Base-by-base conservation (phyloP, 2,888 invertebrate genomes). In the Lasius fuliginosus region DNA sequence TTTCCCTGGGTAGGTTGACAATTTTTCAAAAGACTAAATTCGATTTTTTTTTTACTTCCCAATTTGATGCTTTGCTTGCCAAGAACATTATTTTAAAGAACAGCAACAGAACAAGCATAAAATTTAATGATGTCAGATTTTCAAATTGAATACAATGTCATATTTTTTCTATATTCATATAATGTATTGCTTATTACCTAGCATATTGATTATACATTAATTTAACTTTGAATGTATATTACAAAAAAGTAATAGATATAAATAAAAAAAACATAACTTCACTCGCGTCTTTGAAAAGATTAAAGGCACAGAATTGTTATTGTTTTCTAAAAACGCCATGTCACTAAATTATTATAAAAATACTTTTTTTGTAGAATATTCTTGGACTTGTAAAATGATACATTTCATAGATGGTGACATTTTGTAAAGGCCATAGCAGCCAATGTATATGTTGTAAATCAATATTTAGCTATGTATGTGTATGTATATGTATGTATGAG, bases 1-100 rank as follows among this genome's bases (percentile, higher is more conserved):
- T 36, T 82, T 79, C 71, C 64, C 49, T 74, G 73, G 0, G 53
- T 60, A 58, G 33, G 18, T 60, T 23, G 4, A 42, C 46, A 46
- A 33, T 60, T 46, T 33, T 65, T 6, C 4, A 36, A 58, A 1
- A 49, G 6, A 3, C 42, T 75, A 27, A 40, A 36, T 23, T 65
- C 18, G 27, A 40, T 27, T 62, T 30, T 64, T 64, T 23, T 23
- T 23, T 23, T 23, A 53, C 23, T 73, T 30, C 18, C 12, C 18
- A n/a, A 60, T 23, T 79, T 46, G 33, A 42, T 46, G 42, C 1
- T 4, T 79, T 68, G 33, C 36, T 69, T 46, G 6, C 60, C 30
- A 23, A 68, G 11, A 33, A 69, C 6, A 4, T 36, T 40, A 33
- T 40, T 33, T 8, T 27, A 42, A n/a, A 12, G 27, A 15, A 62